A percentile compares a stretch with the other conserved stretches of the same genome.
Conservation (phyloP, 2,113 vertebrate genomes). For the Poeciliopsis turrubarensis region DNA sequence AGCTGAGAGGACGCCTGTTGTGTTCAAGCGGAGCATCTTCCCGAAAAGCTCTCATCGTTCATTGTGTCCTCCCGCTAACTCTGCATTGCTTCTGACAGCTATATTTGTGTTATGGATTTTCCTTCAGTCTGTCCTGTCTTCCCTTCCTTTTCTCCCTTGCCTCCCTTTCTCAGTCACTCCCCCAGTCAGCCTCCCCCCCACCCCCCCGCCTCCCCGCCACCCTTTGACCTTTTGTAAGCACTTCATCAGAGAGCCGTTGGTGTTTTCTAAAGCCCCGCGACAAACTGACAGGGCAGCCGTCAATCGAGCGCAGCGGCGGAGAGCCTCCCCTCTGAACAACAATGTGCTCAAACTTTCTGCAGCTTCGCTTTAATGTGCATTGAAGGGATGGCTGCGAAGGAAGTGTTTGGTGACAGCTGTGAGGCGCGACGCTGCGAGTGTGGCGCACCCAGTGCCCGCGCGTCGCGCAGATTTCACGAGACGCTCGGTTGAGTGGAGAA, state of each 20-base stretch:
- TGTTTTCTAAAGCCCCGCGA: conserved; percentile 79
- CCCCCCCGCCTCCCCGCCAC: conserved; percentile 53
- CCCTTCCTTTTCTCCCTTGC: conserved; percentile 46
- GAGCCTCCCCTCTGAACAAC: conserved; percentile 66
- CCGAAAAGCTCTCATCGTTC: conserved; percentile 54
- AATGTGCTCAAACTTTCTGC: conserved; percentile 77
- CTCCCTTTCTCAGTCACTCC: conserved; percentile 54
- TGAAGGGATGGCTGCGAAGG: conserved; percentile 64
- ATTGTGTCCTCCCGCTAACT: conserved; percentile 74
- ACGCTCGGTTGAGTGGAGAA: conserved; percentile 36
- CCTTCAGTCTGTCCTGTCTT: conserved; percentile 75
- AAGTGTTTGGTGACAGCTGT: conserved; percentile 67
- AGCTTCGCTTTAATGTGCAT: conserved; percentile 65
- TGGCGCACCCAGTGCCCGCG: conserved; percentile 25
- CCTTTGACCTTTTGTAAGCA: conserved; percentile 75
- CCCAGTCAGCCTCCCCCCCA: conserved; percentile 31
- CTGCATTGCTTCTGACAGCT: conserved; percentile 80
- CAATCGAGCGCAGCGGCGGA: conserved; percentile 77
- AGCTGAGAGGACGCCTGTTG: conserved; percentile 38
- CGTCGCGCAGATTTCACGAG: conserved; percentile 49
- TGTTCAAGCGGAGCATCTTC: conserved; percentile 55
- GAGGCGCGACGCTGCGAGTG: conserved; percentile 32
- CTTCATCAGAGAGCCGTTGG: conserved; percentile 77
- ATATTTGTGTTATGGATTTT: conserved; percentile 87
- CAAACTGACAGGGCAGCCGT: conserved; percentile 80